phyloP scores from a whole-genome alignment of 2,888 invertebrate species.

The Ethmia dodecea region DNA sequence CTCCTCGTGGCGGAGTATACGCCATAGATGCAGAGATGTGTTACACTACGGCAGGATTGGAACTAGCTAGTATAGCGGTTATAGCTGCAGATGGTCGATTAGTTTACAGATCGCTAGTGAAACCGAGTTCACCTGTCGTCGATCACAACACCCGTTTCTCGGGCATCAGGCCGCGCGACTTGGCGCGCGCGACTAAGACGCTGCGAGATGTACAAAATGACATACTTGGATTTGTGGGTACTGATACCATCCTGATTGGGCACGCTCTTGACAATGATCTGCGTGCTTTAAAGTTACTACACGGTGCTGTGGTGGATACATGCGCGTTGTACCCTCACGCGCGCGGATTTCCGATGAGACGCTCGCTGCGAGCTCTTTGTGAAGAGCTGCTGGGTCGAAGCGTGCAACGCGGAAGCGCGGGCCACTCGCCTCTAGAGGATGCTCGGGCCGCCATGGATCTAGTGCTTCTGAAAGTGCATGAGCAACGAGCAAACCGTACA shows the following conservation, averaged over 20 bases:
- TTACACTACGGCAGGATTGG: constrained; percentile 91
- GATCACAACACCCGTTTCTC: constrained; percentile 98
- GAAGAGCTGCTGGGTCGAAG: constrained; percentile 84
- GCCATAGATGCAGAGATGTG: constrained; percentile 99
- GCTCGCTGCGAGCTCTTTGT: constrained; percentile 88
- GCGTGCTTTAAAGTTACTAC: constrained; percentile 89
- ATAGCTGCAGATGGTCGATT: constrained; percentile 84
- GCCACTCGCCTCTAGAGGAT: constrained; percentile 97
- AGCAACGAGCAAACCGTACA: constrained; percentile 42
- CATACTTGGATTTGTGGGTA: constrained; percentile 86
- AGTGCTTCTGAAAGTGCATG: constrained; percentile 84
- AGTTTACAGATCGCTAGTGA: constrained; percentile 91
- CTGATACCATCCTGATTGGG: constrained; percentile 94
- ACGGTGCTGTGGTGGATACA: constrained; percentile 92
- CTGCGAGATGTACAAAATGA: constrained; percentile 91
- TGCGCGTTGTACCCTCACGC: constrained; percentile 92
- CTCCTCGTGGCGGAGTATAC: constrained; percentile 80
- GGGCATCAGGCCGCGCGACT: constrained; percentile 85
- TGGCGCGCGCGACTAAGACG: constrained; percentile 80
- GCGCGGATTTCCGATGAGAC: constrained; percentile 88
- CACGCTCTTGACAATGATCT: constrained; percentile 97
- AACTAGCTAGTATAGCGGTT: constrained; percentile 92
- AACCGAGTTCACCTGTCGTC: constrained; percentile 88
- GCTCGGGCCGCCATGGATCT: constrained; percentile 93
- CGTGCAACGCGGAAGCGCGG: constrained; percentile 84